Conservation (phyloP, 2,797 vertebrate genomes). For the Pangasius macronema region DNA sequence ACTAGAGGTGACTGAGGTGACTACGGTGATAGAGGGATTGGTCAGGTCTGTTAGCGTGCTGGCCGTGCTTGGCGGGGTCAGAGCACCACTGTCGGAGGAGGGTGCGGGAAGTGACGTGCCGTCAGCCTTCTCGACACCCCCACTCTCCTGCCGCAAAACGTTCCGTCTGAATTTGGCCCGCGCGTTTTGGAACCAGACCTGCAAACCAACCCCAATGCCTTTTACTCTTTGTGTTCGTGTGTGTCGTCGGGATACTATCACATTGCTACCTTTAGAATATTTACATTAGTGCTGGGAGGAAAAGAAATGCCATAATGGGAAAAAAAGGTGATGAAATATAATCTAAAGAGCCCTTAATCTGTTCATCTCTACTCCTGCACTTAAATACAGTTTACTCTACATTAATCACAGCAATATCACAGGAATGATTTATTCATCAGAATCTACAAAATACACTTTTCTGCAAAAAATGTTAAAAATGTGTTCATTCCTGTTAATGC, state of each 20-base stretch:
- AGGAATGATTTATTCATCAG: neutral
- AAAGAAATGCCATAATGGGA: constrained; percentile 43
- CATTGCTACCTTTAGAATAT: constrained; percentile 52
- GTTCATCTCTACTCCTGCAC: neutral
- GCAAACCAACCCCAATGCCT: constrained; percentile 99
- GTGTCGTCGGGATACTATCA: constrained; percentile 49
- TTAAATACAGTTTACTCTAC: too few species aligned
- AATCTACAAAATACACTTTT: neutral
- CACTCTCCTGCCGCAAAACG: constrained; percentile 99
- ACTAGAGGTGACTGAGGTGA: constrained; percentile 97
- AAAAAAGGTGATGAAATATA: neutral
- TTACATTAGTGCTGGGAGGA: constrained; percentile 40
- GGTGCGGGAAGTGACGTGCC: constrained; percentile 95
- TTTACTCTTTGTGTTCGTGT: constrained; percentile 78
- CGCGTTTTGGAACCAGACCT: constrained; percentile 99
- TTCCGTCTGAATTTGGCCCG: constrained; percentile 99
- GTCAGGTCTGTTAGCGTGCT: constrained; percentile 99
- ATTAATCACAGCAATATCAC: neutral
- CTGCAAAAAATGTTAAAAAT: neutral
- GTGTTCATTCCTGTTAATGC: neutral
- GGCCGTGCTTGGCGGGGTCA: constrained; percentile 95
- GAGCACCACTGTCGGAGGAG: constrained; percentile 96
- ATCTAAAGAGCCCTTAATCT: constrained; percentile 8
- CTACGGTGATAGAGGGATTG: constrained; percentile 98
- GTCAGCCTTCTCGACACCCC: constrained; percentile 99